These are phyloP conservation scores for Drosophila arizonae DNA, from an alignment of 1,140 invertebrate genomes.

Conservation along the genomic window DNA sequence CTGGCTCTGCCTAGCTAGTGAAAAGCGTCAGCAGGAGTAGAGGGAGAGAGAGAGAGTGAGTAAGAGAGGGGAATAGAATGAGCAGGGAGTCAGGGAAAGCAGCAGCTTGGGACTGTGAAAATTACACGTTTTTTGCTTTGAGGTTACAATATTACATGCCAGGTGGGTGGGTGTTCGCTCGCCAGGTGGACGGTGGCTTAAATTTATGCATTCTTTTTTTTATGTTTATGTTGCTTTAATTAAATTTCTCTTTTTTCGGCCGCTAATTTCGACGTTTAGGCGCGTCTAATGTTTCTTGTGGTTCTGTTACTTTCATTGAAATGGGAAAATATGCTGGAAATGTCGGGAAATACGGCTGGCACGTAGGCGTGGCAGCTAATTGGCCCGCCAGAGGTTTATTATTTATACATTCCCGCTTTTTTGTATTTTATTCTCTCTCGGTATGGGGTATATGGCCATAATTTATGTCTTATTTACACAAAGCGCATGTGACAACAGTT, in stretches of 20 bases:
- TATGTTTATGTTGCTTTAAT: conserved; percentile 68
- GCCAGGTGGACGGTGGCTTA: conserved; percentile 40
- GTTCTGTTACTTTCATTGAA: conserved; percentile 67
- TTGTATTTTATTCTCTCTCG: not conserved
- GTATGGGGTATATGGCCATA: conserved; percentile 2
- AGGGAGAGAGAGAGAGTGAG: not conserved
- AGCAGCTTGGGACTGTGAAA: conserved; percentile 72
- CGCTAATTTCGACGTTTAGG: conserved; percentile 77
- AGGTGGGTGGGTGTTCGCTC: conserved; percentile 54
- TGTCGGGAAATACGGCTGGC: conserved; percentile 8
- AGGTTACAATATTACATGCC: conserved; percentile 65
- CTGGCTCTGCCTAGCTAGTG: conserved; percentile 52
- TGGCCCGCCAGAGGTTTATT: conserved; percentile 68
- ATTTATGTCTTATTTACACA: conserved; percentile 49
- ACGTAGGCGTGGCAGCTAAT: conserved; percentile 45
- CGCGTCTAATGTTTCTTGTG: conserved; percentile 69
- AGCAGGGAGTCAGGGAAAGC: conserved; percentile 7
- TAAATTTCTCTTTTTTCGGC: conserved; percentile 74
- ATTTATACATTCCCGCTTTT: conserved; percentile 48
- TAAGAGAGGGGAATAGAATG: not conserved
- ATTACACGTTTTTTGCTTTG: conserved; percentile 67
- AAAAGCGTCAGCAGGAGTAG: conserved; percentile 40
- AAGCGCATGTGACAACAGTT: conserved; percentile 38
- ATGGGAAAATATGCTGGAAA: conserved; percentile 70
- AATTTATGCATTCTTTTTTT: conserved; percentile 68